Evolutionary conservation across 1,140 invertebrate genomes (phyloP).

Genomic region (Zaprionus ghesquierei): DNA sequence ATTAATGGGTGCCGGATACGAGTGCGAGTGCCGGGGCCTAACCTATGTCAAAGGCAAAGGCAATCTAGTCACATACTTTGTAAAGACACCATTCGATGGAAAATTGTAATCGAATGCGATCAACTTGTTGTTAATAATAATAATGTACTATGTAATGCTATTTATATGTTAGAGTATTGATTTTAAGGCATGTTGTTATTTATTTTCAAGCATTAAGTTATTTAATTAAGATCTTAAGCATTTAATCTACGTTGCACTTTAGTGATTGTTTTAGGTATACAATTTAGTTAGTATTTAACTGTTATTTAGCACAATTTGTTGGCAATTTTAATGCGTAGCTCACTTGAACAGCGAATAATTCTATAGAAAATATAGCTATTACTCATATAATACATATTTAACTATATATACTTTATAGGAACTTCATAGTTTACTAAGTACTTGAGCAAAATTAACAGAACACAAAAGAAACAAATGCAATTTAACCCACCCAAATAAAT

Average conservation of each 20-base stretch:
- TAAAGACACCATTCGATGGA: conserved; percentile 90
- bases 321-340: conserved; percentile 52
- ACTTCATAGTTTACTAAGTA: conserved; percentile 29
- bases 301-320: conserved; percentile 68
- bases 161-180: conserved; percentile 46
- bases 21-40: conserved; percentile 92
- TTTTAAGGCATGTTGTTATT: conserved; percentile 66
- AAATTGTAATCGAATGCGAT: conserved; percentile 73
- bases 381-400: conserved; percentile 7
- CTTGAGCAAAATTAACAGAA: conserved; percentile 29
- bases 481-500: conserved; percentile 54
- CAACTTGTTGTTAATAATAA: conserved; percentile 51
- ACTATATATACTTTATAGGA: conserved; percentile 13
- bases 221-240: conserved; percentile 56
- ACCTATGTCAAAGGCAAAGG: conserved; percentile 98
- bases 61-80: conserved; percentile 95
- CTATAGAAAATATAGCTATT: conserved; percentile 25
- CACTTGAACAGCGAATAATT: conserved; percentile 78
- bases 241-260: conserved; percentile 65
- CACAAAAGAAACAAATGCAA: conserved; percentile 55
- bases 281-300: conserved; percentile 58
- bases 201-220: conserved; percentile 61
- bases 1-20: conserved; percentile 91
- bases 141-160: conserved; percentile 34
- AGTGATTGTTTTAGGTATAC: conserved; percentile 52